A percentile compares a stretch with the other conserved stretches of the same genome.
Conservation (phyloP, 2,797 vertebrate species). For the Sebastes aleutianus region DNA sequence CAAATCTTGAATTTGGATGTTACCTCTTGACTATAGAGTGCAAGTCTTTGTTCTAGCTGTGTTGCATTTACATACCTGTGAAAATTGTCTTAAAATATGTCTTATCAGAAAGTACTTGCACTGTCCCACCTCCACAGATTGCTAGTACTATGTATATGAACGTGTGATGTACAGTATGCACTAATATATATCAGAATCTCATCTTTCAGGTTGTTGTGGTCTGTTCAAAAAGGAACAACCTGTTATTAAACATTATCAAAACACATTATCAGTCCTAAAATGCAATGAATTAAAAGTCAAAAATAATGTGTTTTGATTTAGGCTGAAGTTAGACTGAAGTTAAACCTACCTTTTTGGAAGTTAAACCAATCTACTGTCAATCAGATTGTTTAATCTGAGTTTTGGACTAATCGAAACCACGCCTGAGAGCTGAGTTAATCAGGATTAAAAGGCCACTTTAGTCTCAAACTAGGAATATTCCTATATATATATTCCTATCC, state of each 20-base stretch:
- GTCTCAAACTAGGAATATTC: neutral
- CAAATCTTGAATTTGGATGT: neutral
- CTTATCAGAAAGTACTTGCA: neutral
- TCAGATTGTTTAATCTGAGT: neutral
- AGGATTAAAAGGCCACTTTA: neutral
- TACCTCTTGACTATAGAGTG: neutral
- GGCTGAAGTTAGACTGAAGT: neutral
- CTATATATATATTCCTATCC: neutral
- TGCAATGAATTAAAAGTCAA: neutral
- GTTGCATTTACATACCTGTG: neutral
- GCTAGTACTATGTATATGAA: neutral
- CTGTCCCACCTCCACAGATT: neutral
- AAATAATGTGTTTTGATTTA: neutral
- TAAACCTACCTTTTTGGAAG: neutral
- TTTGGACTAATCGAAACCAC: neutral
- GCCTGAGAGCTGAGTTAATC: neutral
- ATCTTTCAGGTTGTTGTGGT: neutral
- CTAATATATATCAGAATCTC: neutral
- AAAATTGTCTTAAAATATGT: neutral
- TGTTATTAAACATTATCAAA: neutral
- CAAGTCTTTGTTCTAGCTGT: neutral
- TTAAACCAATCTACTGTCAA: neutral
- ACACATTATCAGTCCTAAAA: neutral
- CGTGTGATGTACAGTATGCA: neutral
- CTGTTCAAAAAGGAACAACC: neutral